Base-by-base conservation (phyloP, 37 sponge, comb jelly and placozoan species). In the Halichondria panicea region DNA sequence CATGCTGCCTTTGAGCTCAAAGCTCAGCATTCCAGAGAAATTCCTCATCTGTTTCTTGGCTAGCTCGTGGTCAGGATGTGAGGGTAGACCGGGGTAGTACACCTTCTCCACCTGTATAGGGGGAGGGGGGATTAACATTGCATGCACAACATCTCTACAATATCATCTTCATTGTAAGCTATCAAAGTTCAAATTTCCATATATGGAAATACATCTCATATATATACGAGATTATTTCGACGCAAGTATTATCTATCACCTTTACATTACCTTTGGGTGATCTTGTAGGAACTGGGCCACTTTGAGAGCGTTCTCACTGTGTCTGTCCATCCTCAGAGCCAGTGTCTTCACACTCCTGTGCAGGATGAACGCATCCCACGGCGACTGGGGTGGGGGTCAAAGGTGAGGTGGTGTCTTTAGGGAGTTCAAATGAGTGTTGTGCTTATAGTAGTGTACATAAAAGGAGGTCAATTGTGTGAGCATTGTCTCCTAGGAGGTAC, bases 301-400 rank as follows among this genome's bases (percentile, higher is more conserved):
- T 0, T 66, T 52, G 69, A 91, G 50, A 19, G 92, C 92, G 67
- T 91, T 91, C 35, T 69, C 50, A 11, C 63, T 78, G 64, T 91
- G 92, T 45, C 73, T 61, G 18, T 81, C 78, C 92, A 91, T 91
- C 65, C 92, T 86, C n/a, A 91, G 19, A 30, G 70, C 77, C 39
- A 91, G 80, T 1, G 92, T 91, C 70, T 91, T 91, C 55, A 91
- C 59, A 12, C 87, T 87, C 5, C 92, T 64, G 54, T 85, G 73
- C 13, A 80, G 41, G 61, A 87, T 62, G 75, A 58, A 91, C 6
- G 83, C 77, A 76, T 87, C 87, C 43, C 87, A 87, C 63, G 92
- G 92, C 45, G 83, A 83, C 84, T 82, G 48, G 6, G 39, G 34
- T 3, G 21, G 36, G 63, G 41, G 22, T n/a, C n/a, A n/a, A n/a